Conservation (phyloP, 2,797 vertebrate genomes). For the Notamacropus eugenii region DNA sequence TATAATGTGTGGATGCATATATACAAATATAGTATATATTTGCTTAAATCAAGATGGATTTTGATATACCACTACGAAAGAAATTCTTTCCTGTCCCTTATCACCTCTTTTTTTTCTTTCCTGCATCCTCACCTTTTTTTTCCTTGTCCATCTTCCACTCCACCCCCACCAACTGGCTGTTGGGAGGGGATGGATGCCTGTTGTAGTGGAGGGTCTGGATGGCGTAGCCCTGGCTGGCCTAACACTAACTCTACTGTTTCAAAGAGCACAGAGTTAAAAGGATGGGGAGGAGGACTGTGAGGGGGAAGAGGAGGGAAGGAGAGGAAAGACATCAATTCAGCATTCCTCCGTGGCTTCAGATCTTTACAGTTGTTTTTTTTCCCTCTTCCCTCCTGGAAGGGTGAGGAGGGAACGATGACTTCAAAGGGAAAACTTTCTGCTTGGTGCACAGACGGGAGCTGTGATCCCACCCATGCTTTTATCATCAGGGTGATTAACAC, state of each 20-base stretch:
- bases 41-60: background rate
- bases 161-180: background rate
- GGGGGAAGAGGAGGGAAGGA: conserved; percentile 2
- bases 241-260: conserved; percentile 33
- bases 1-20: background rate
- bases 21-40: background rate
- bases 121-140: background rate
- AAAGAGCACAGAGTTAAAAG: conserved; percentile 65
- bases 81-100: background rate
- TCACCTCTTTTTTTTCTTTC: background rate
- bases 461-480: conserved; percentile 40
- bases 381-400: conserved; percentile 68
- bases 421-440: conserved; percentile 80
- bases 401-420: conserved; percentile 73
- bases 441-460: conserved; percentile 68
- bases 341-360: conserved; percentile 80
- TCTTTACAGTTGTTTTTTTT: conserved; percentile 75
- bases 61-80: background rate
- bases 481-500: background rate
- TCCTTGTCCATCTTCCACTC: background rate
- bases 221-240: conserved; percentile 6
- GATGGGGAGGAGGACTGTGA: conserved; percentile 15
- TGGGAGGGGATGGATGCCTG: background rate
- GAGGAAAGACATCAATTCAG: conserved; percentile 73
- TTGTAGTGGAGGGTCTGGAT: background rate